Evolutionary conservation across 2,888 invertebrate genomes (phyloP), one percentile per base, ranked within the genome.

Genomic region (Bellardia pandia): DNA sequence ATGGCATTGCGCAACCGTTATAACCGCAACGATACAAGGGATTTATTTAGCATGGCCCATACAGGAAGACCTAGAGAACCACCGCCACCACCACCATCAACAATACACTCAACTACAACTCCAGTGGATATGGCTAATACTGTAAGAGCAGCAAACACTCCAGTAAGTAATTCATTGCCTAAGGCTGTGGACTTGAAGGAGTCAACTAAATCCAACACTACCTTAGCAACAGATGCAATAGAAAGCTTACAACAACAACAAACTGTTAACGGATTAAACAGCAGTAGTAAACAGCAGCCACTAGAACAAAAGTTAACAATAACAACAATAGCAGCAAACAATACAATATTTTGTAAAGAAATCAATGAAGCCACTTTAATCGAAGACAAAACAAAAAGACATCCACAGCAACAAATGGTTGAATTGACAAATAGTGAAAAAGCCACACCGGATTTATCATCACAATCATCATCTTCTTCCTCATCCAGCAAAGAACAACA

Each of bases 1-100:
- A 98, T 97, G 96, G 96, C 97, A 37, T 94, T 98, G 90, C 95
- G 97, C 89, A 94, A 96, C 77, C 95, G 95, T 92, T 94, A 94
- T 89, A 94, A 94, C 90, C 95, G 95, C 91, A 94, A 94, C 58
- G 95, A 96, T 92, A 94, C 95, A 33, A 95, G 95, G 91, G 95
- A 95, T 93, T 94, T 95, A 87, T 96, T 96, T 92, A 93, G 94
- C 66, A 74, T 81, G 48, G 60, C 66, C 16, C 66, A 72, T 66
- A 80, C 88, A 76, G 89, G 90, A 89, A 91, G 94, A 86, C 94
- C 95, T 23, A 93, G 92, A 80, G 94, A 94, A 85, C 93, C 93
- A 42, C 93, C 93, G n/a, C 92, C 93, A 48, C 94, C 94, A 9
- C 95, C 95, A 14, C 30, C 83, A 42, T 37, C 48, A 37, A 3